Evolutionary conservation across 2,113 vertebrate species (phyloP), one percentile per base, ranked within the genome.

Genomic region (Plectropomus leopardus): DNA sequence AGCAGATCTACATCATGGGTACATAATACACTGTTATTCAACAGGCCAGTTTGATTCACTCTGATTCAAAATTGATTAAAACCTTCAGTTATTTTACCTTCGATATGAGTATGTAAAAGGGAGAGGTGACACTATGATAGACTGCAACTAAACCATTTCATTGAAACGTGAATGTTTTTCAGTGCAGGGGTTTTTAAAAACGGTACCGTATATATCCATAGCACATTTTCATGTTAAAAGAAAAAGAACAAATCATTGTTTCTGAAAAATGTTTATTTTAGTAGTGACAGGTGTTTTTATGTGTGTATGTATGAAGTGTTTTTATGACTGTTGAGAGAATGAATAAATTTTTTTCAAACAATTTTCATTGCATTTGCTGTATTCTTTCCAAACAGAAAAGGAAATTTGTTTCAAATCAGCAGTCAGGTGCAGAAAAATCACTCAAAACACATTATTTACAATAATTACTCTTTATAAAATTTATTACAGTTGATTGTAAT

Each of bases 301-400:
- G 80, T 82, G 59, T 89, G 19, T 86, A 65, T 69, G 72, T 70
- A 44, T 66, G 70, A 75, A 28, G 48, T 78, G 67, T 86, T 86
- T 73, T 21, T 64, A 76, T 81, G 79, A 70, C 53, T 74, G 67
- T 8, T 40, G 67, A 55, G 53, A 55, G 59, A 66, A 53, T 71
- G 64, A 91, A 88, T 92, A 91, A 90, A 90, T 55, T 0, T 80
- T 90, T 90, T 67, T 74, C 30, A 89, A 86, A 86, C 42, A 50
- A 75, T 72, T 47, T 7, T 0, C 1, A 0, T 23, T 21, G 30
- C 4, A 7, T 60, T 36, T 15, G 0, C 55, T 72, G 3, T 77
- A 30, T 42, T 67, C 30, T 19, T 10, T 65, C 0, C 1, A 40
- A 14, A 15, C 36, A 21, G 1, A 24, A 3, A 50, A 21, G 8